Evolutionary conservation across 2,113 vertebrate genomes (phyloP).

Genomic region (Cyanocitta stelleri): DNA sequence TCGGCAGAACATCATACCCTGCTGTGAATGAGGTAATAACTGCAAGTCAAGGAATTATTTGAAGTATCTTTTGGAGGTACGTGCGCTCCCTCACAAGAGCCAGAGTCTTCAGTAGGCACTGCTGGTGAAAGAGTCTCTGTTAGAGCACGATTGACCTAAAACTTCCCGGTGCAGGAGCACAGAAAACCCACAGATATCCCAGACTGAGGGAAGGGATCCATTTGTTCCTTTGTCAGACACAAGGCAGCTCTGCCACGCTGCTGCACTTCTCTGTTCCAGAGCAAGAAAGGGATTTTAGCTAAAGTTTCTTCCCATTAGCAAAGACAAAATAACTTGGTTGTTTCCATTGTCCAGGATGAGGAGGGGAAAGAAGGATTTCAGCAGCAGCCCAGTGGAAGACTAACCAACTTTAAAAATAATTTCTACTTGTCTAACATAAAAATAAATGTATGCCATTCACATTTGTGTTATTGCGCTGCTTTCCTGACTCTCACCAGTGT

Average conservation of each 20-base stretch:
- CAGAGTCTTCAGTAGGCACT: not conserved
- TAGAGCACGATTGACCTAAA: not conserved
- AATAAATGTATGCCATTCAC: fast-evolving
- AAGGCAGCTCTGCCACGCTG: not conserved
- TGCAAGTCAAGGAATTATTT: constrained; percentile 25
- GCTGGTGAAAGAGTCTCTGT: not conserved
- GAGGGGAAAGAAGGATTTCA: not conserved
- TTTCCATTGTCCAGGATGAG: not conserved
- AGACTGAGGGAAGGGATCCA: not conserved
- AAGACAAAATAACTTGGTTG: not conserved
- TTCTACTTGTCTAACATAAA: not conserved
- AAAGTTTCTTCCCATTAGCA: not conserved
- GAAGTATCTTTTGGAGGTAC: constrained; percentile 15
- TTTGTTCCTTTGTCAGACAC: not conserved
- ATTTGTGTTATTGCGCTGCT: not conserved
- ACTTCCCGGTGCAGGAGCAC: not conserved
- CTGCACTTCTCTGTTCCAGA: not conserved
- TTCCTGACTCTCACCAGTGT: not conserved
- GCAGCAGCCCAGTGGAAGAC: not conserved
- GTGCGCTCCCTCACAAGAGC: not conserved
- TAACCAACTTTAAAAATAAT: not conserved
- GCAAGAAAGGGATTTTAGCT: not conserved
- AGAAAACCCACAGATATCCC: not conserved
- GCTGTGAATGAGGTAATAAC: constrained; percentile 30
- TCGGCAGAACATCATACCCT: constrained; percentile 25